phyloP scores from a whole-genome alignment of 2,113 vertebrate genomes.

The Tinamus guttatus region DNA sequence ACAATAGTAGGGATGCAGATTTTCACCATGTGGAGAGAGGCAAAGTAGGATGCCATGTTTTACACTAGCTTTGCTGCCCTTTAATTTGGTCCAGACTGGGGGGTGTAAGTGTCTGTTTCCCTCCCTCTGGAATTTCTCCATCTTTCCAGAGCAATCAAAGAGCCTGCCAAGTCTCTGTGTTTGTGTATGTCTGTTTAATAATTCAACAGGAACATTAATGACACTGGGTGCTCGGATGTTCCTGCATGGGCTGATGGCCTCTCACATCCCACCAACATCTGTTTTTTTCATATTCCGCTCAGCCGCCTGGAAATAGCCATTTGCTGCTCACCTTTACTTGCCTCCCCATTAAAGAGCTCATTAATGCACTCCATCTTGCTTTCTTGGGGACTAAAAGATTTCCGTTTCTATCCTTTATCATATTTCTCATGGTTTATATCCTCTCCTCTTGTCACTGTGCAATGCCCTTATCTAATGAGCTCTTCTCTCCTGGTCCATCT shows the following conservation, averaged over 20 bases:
- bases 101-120: background rate
- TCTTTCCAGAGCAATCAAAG: background rate
- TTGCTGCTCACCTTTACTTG: constrained; percentile 63
- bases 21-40: accelerated
- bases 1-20: background rate
- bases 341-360: constrained; percentile 37
- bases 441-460: background rate
- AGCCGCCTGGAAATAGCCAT: constrained; percentile 32
- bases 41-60: background rate
- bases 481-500: background rate
- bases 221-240: background rate
- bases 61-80: background rate
- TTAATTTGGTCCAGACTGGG: background rate
- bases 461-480: constrained; percentile 52
- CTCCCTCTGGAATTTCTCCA: background rate
- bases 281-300: constrained; percentile 27
- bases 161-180: background rate
- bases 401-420: constrained; percentile 53
- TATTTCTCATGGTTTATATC: background rate
- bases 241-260: accelerated
- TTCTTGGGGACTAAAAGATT: constrained; percentile 37
- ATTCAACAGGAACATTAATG: background rate
- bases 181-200: background rate
- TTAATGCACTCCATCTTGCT: constrained; percentile 23
- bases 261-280: constrained; percentile 9